phyloP scores from a whole-genome alignment of 2,888 invertebrate genomes.

The Caenorhabditis zanzibari region DNA sequence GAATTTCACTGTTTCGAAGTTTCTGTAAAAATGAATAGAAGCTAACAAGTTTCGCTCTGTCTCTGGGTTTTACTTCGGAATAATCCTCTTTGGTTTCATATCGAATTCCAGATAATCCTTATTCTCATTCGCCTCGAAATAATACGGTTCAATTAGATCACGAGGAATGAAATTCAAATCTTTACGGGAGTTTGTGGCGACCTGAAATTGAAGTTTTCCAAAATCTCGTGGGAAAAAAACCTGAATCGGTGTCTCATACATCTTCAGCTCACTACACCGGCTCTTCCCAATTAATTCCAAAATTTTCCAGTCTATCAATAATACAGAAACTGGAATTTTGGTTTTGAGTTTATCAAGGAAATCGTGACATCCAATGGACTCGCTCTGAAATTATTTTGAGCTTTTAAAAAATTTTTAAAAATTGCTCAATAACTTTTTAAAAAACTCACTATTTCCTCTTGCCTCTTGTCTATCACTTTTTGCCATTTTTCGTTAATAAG shows the following conservation, averaged over 20 bases:
- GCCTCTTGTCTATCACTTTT: constrained; percentile 11
- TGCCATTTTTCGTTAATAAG: constrained; percentile 21
- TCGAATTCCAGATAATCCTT: constrained; percentile 28
- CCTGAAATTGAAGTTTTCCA: no score
- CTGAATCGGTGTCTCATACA: constrained; percentile 11
- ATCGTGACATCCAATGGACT: constrained; percentile 21
- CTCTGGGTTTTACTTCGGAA: neutral
- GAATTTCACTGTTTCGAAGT: constrained; percentile 20
- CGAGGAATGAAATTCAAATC: constrained; percentile 16
- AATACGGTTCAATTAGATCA: constrained; percentile 7
- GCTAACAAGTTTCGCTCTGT: neutral
- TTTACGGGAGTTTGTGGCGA: constrained; percentile 16
- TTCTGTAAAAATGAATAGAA: neutral
- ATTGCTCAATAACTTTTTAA: no score
- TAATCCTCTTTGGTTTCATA: constrained; percentile 23
- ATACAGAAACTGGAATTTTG: neutral
- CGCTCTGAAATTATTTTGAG: constrained; percentile 13
- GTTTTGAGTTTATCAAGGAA: constrained; percentile 8
- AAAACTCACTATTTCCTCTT: constrained; percentile 11
- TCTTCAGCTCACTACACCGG: constrained; percentile 1
- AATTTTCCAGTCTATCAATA: constrained; percentile 15
- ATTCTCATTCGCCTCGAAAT: neutral
- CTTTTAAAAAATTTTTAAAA: no score
- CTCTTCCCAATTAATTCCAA: constrained; percentile 21
- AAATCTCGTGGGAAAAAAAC: neutral